phyloP scores from a whole-genome alignment of 64 coral and sea anemone genomes.

The Dendronephthya gigantea region DNA sequence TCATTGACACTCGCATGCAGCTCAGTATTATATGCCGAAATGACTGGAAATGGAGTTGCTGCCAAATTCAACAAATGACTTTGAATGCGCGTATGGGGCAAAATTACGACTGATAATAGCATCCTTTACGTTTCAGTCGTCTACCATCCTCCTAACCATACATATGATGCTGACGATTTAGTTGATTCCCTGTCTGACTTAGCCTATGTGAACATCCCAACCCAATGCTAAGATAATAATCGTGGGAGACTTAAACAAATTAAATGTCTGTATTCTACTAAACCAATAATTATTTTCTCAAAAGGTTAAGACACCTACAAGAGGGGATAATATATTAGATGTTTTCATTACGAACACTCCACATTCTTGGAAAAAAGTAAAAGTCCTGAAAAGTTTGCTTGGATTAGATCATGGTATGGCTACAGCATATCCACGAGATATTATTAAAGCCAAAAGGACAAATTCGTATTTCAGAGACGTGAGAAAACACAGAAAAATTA shows the following conservation, averaged over 20 bases:
- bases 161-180: slow-evolving; percentile 1
- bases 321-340: not conserved
- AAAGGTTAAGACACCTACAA: not conserved
- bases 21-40: slow-evolving; percentile 36
- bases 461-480: too few relatives aligned
- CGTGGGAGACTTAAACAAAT: slow-evolving; percentile 14
- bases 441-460: slow-evolving; percentile 16
- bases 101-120: too few relatives aligned
- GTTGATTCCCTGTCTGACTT: slow-evolving; percentile 17
- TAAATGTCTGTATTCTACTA: not conserved
- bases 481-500: too few relatives aligned
- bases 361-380: slow-evolving; percentile 20
- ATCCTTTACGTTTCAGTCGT: too few relatives aligned
- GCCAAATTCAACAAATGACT: too few relatives aligned
- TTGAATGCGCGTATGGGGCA: not conserved
- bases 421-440: slow-evolving; percentile 5
- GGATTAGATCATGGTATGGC: slow-evolving; percentile 20
- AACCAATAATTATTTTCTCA: not conserved
- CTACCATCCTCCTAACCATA: too few relatives aligned
- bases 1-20: too few relatives aligned
- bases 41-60: too few relatives aligned
- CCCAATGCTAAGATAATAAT: slow-evolving; percentile 20
- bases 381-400: slow-evolving; percentile 2
- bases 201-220: slow-evolving; percentile 13
- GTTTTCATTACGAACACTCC: not conserved